phyloP scores from a whole-genome alignment of 2,888 invertebrate genomes.

The Pheosia gnoma region DNA sequence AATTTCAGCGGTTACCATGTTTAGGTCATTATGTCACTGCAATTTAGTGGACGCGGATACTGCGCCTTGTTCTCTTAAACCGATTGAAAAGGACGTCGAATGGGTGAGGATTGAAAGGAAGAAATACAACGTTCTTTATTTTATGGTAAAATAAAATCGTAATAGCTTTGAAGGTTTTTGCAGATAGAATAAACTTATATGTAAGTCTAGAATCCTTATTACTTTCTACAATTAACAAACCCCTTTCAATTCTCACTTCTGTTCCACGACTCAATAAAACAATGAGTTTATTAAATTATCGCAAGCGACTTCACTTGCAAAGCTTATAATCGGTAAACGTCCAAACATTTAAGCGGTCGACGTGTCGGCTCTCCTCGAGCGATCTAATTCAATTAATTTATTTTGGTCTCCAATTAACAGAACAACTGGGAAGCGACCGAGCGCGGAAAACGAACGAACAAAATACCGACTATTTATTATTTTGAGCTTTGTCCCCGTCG shows the following conservation, averaged over 20 bases:
- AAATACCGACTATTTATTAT: constrained; percentile 82
- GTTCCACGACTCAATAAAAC: constrained; percentile 36
- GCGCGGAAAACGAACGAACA: constrained; percentile 71
- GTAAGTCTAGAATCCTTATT: too few species aligned
- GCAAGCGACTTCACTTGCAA: constrained; percentile 57
- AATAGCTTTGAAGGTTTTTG: too few species aligned
- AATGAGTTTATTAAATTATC: constrained; percentile 55
- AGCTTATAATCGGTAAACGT: constrained; percentile 60
- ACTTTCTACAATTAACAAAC: background rate
- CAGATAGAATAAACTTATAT: too few species aligned
- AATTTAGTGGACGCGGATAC: constrained; percentile 31
- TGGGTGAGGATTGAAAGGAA: too few species aligned
- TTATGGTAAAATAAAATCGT: too few species aligned
- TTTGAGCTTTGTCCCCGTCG: constrained; percentile 69
- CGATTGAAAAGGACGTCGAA: constrained; percentile 43
- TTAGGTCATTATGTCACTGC: constrained; percentile 54
- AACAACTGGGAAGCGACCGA: constrained; percentile 77
- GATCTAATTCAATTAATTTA: constrained; percentile 81
- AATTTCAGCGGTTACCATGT: constrained; percentile 42
- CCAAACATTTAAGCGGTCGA: constrained; percentile 69
- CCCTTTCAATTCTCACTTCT: background rate
- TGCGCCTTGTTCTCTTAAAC: constrained; percentile 57
- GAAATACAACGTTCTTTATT: too few species aligned
- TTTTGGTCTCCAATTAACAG: constrained; percentile 75
- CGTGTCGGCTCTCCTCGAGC: constrained; percentile 71